These are phyloP conservation scores for Eptatretus atami DNA, from an alignment of 2,797 vertebrate species.

Conservation along the genomic window DNA sequence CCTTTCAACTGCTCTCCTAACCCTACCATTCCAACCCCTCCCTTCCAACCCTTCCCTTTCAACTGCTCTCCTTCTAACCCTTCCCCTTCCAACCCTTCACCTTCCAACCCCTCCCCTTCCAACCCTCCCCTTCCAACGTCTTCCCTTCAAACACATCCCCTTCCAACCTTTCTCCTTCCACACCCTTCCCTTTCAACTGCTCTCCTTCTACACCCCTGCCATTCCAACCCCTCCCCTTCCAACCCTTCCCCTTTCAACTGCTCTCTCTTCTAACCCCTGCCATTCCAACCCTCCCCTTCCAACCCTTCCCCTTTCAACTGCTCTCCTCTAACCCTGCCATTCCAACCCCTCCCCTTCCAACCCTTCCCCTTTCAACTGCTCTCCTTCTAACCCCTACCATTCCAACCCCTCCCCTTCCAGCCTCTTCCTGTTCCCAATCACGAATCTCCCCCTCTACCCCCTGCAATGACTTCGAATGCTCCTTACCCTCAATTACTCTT, in stretches of 20 bases:
- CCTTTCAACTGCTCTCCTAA: not conserved
- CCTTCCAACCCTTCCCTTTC: not conserved
- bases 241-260: not conserved
- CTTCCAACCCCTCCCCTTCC: not conserved
- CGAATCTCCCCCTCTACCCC: not conserved
- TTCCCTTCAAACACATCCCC: not conserved
- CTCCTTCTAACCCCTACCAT: not conserved
- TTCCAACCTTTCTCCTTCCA: not conserved
- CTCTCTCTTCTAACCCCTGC: not conserved
- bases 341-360: not conserved
- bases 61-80: not conserved
- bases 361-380: not conserved
- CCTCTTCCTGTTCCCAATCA: not conserved
- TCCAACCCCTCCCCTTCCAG: not conserved
- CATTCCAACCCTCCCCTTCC: not conserved
- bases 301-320: not conserved
- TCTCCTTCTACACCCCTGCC: no score
- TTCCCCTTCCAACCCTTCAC: not conserved
- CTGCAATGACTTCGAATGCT: not conserved
- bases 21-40: not conserved
- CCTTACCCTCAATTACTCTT: not conserved
- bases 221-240: not conserved
- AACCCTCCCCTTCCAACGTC: not conserved
- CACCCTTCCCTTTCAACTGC: not conserved
- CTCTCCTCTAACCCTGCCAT: no score